Evolutionary conservation across 2,113 vertebrate species (phyloP).

Genomic region (Brachyhypopomus occidentalis): DNA sequence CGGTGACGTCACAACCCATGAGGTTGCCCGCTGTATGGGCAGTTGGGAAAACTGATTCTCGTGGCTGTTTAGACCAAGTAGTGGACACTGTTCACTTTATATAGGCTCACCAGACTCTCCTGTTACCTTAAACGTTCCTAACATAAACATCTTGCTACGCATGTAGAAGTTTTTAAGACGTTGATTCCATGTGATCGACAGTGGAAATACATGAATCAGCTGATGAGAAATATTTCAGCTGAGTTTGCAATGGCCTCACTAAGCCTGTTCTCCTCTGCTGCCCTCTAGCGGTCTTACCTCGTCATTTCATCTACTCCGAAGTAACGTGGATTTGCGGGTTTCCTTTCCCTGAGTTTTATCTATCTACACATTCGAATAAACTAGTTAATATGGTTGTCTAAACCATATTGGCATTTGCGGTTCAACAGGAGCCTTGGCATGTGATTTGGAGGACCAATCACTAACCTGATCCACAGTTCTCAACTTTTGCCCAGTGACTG

Average conservation of each 20-base stretch:
- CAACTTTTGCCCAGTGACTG: too few species aligned
- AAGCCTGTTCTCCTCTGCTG: slow-evolving; percentile 47
- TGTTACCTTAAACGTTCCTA: too few species aligned
- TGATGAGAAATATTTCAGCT: background rate
- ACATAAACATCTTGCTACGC: background rate
- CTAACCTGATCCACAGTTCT: too few species aligned
- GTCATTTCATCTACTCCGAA: background rate
- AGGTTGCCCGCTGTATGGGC: slow-evolving; percentile 15
- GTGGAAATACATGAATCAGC: background rate
- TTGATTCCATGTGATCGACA: background rate
- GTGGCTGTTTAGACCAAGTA: background rate
- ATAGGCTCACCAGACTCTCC: background rate
- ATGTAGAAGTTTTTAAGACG: background rate
- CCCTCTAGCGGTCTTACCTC: slow-evolving; percentile 56
- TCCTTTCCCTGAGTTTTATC: too few species aligned
- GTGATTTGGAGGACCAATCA: too few species aligned
- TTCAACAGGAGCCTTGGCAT: too few species aligned
- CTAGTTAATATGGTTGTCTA: too few species aligned
- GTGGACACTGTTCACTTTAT: background rate
- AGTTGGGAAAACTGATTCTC: background rate
- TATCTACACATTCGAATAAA: too few species aligned
- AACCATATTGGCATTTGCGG: too few species aligned
- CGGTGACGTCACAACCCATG: slow-evolving; percentile 50
- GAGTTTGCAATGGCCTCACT: background rate
- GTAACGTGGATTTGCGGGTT: too few species aligned